Evolutionary conservation across 2,797 vertebrate genomes (phyloP), one percentile per base, ranked within the genome.

Genomic region (Thamnophis elegans): DNA sequence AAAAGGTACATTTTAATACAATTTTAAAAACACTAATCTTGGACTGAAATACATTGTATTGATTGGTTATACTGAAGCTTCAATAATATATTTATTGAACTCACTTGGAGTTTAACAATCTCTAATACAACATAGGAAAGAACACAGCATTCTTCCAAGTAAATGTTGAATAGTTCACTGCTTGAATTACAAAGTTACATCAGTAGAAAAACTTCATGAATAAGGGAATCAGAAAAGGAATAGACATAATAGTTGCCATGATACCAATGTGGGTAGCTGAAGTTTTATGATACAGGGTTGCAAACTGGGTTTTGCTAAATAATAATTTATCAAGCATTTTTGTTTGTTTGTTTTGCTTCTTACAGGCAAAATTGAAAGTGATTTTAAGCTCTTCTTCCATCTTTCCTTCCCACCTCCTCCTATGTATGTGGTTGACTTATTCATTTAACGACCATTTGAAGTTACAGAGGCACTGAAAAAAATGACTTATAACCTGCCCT

Each of bases 1-100:
- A 97, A 96, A 98, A 98, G 98, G 98, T 98, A 93, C 86, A 90
- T 89, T 59, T 93, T 56, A 42, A 92, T 88, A 93, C 58, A 22
- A 10, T 91, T 58, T 56, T n/a, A 62, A 89, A 62, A 9, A 18
- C 51, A 32, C 56, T 65, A 85, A 90, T 5, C 18, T 25, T 56
- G 11, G n/a, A 86, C 20, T 85, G 22, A 36, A 60, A 87, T 26
- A n/a, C 20, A 62, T 53, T 53, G 8, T 59, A 88, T 82, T 90
- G 78, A 32, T 56, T 88, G 78, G 25, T 65, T 73, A 36, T 11
- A 53, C 12, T 53, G 62, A 90, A 4, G 5, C 7, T 28, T 86
- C 16, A n/a, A 11, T 92, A 86, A 8, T 3, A 26, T 4, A 26
- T 14, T 7, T 54, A 91, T 22, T 68, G 60, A 87, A 73, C 1